These are phyloP conservation scores for Trichoplusia ni DNA, from an alignment of 1,140 invertebrate genomes.

Conservation along the genomic window DNA sequence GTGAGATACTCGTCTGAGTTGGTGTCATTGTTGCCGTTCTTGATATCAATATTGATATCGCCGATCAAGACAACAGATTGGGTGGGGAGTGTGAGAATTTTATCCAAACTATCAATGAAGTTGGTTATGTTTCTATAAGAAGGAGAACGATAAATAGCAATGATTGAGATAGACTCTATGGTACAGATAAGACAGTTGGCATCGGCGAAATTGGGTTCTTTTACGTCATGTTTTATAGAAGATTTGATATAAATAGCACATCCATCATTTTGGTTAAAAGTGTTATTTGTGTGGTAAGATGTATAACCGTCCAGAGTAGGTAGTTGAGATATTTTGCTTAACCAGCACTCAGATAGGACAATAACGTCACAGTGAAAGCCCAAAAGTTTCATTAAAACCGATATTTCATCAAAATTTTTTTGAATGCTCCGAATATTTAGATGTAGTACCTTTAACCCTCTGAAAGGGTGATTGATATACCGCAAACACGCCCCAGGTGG, in stretches of 20 bases:
- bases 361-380: background rate
- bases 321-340: background rate
- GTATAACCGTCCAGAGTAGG: background rate
- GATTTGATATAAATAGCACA: background rate
- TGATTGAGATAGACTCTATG: background rate
- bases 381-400: background rate
- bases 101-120: background rate
- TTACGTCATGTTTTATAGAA: background rate
- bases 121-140: background rate
- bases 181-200: background rate
- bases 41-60: conserved; percentile 29
- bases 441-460: background rate
- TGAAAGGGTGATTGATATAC: background rate
- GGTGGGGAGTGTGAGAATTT: background rate
- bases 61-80: background rate
- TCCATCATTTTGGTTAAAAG: conserved; percentile 2
- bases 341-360: background rate
- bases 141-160: background rate
- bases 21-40: background rate
- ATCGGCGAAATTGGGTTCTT: background rate
- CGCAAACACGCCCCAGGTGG: background rate
- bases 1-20: conserved; percentile 7
- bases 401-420: background rate
- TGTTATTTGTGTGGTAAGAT: background rate
- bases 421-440: background rate